These are phyloP conservation scores for Actinia equina DNA, from an alignment of 64 coral and sea anemone genomes.

Conservation along the genomic window DNA sequence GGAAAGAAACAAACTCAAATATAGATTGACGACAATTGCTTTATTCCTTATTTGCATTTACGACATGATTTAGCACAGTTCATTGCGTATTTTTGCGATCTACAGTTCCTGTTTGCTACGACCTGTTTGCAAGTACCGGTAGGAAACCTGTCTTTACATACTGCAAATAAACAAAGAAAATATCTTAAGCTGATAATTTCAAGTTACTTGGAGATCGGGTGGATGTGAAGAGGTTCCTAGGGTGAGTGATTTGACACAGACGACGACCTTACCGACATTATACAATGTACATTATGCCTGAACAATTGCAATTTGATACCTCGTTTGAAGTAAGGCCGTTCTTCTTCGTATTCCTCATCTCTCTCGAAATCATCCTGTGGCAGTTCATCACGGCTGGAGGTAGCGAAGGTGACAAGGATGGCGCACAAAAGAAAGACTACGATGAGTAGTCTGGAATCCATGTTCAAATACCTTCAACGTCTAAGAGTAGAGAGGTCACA, in stretches of 20 bases:
- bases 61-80: neutral
- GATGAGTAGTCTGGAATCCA: neutral
- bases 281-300: no score
- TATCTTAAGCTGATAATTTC: no score
- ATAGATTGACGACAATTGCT: neutral
- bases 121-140: neutral
- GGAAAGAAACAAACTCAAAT: no score
- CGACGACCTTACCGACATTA: no score
- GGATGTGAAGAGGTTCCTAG: no score
- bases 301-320: no score
- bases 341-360: no score
- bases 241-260: no score
- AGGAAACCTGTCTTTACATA: neutral
- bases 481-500: neutral
- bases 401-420: neutral
- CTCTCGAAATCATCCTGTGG: neutral
- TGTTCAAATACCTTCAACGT: neutral
- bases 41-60: neutral
- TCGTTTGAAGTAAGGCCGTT: no score
- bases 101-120: neutral
- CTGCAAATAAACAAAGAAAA: neutral
- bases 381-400: neutral
- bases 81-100: neutral
- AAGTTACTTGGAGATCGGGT: no score
- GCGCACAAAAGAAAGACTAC: neutral